phyloP scores from a whole-genome alignment of 1,140 invertebrate genomes.

The Apis cerana region DNA sequence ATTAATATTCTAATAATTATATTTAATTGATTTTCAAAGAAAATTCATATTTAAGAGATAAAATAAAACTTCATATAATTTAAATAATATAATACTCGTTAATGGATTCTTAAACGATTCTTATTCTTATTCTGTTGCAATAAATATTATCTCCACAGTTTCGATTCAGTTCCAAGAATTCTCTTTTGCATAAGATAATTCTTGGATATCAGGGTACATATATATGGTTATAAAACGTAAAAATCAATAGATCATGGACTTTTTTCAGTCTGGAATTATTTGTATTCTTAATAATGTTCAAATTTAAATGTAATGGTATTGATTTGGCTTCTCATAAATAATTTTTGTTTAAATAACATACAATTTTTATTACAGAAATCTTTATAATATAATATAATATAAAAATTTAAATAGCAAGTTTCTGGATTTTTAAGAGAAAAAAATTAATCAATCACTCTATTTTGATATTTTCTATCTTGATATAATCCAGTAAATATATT shows the following conservation, averaged over 20 bases:
- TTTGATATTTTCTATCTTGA: not conserved
- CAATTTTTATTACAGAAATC: too few species aligned
- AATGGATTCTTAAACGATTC: not conserved
- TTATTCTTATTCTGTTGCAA: not conserved
- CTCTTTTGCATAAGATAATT: not conserved
- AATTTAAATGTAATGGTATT: not conserved
- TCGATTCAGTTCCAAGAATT: conserved; percentile 1
- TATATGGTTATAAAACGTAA: not conserved
- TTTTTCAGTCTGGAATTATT: not conserved
- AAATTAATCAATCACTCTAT: not conserved
- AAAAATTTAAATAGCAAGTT: not conserved
- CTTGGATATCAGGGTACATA: not conserved
- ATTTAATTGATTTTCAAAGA: not conserved
- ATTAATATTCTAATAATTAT: not conserved
- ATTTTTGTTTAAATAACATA: not conserved
- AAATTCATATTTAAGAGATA: not conserved
- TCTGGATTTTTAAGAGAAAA: not conserved
- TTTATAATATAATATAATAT: too few species aligned
- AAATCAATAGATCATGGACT: not conserved
- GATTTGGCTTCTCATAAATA: not conserved
- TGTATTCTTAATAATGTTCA: not conserved
- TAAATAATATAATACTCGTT: not conserved
- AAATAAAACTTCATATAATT: not conserved
- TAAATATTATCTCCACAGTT: not conserved
- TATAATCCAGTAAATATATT: too few species aligned